Evolutionary conservation across 2,888 invertebrate species (phyloP).

Genomic region (Euplexia lucipara): DNA sequence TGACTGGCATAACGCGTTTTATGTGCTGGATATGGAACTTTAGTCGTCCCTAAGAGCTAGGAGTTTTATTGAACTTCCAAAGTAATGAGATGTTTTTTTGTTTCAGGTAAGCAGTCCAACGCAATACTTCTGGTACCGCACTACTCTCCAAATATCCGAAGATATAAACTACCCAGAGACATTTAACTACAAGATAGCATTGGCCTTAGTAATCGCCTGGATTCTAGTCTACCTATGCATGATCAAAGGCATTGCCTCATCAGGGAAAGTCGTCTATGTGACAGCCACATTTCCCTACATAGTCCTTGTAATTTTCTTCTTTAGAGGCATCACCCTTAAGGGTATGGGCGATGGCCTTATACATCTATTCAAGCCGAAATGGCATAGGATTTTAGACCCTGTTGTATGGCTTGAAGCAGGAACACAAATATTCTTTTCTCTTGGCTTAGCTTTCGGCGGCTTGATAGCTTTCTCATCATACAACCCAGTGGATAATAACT

Average conservation of each 20-base stretch:
- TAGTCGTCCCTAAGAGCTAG: too few species aligned
- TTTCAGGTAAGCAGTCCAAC: slow-evolving; percentile 96
- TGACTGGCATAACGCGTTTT: too few species aligned
- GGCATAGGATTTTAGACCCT: slow-evolving; percentile 97
- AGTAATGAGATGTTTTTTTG: slow-evolving; percentile 63
- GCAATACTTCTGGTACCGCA: slow-evolving; percentile 98
- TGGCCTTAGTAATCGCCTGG: slow-evolving; percentile 97
- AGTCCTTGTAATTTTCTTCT: slow-evolving; percentile 98
- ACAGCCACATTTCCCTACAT: slow-evolving; percentile 99
- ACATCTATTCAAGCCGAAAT: slow-evolving; percentile 97
- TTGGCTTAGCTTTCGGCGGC: slow-evolving; percentile 98
- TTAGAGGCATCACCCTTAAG: slow-evolving; percentile 97
- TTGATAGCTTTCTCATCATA: slow-evolving; percentile 99
- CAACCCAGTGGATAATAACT: slow-evolving; percentile 99
- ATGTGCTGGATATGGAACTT: too few species aligned
- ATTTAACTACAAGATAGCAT: slow-evolving; percentile 98
- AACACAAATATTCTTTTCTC: slow-evolving; percentile 99
- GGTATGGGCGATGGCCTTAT: slow-evolving; percentile 96
- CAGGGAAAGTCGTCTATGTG: slow-evolving; percentile 98
- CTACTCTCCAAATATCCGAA: slow-evolving; percentile 97
- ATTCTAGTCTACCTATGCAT: slow-evolving; percentile 98
- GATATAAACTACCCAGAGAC: slow-evolving; percentile 96
- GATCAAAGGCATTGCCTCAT: slow-evolving; percentile 99
- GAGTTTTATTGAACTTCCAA: neutral
- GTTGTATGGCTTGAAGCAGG: slow-evolving; percentile 99